These are phyloP conservation scores for Lingula anatina DNA, from an alignment of 2,888 invertebrate genomes.

Conservation along the genomic window DNA sequence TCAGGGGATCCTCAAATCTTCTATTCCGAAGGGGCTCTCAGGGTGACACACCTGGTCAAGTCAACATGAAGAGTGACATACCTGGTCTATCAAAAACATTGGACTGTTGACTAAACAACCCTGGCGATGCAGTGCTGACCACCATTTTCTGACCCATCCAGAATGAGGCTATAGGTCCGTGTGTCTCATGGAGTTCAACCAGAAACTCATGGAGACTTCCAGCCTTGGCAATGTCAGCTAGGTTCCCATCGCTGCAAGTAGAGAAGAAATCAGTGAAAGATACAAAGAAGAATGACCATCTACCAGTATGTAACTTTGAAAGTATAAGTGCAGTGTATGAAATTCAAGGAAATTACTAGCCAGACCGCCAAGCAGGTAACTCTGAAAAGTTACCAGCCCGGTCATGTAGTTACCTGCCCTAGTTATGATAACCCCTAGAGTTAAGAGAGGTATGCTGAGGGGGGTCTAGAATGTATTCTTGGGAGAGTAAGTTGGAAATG, in stretches of 20 bases:
- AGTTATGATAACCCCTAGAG: no score
- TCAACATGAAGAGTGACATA: slow-evolving; percentile 20
- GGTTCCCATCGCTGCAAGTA: slow-evolving; percentile 48
- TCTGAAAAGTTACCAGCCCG: no score
- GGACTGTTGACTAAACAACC: slow-evolving; percentile 45
- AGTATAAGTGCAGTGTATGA: neutral
- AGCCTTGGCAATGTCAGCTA: slow-evolving; percentile 45
- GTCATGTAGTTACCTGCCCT: no score
- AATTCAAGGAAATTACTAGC: no score
- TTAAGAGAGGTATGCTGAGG: no score
- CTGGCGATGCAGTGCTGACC: slow-evolving; percentile 50
- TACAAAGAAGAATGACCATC: neutral
- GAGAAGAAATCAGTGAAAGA: neutral
- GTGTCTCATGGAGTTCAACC: slow-evolving; percentile 40
- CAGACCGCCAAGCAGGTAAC: no score
- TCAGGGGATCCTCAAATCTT: no score
- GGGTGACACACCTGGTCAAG: neutral
- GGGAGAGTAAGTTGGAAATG: no score
- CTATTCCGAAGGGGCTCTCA: neutral
- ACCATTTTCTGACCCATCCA: slow-evolving; percentile 46
- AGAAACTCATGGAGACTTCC: slow-evolving; percentile 53
- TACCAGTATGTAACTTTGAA: neutral
- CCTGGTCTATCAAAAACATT: slow-evolving; percentile 49
- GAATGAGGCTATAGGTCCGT: slow-evolving; percentile 51
- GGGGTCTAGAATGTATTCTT: neutral